These are phyloP conservation scores for Hartigia nigra DNA, from an alignment of 2,888 invertebrate species.

Conservation along the genomic window DNA sequence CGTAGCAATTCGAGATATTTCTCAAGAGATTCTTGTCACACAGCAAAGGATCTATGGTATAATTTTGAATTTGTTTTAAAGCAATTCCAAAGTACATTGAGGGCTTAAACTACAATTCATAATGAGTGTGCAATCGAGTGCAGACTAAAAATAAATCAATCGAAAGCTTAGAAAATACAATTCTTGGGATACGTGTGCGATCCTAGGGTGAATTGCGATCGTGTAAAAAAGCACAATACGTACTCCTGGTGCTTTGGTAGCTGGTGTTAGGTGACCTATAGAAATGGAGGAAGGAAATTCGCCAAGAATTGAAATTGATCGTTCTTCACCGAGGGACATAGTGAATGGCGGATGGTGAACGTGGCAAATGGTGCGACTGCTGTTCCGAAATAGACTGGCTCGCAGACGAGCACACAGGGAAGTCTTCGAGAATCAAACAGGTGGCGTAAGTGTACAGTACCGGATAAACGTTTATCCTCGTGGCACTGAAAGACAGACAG, in stretches of 20 bases:
- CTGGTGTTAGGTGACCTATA: background rate
- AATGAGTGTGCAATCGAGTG: background rate
- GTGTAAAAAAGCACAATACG: background rate
- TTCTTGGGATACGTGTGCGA: background rate
- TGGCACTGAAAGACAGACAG: conserved; percentile 17
- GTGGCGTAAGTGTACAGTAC: conserved; percentile 35
- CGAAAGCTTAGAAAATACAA: background rate
- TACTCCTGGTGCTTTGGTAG: background rate
- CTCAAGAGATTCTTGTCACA: background rate
- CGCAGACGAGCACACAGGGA: conserved; percentile 28
- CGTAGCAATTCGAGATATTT: background rate
- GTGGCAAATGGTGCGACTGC: conserved; percentile 17
- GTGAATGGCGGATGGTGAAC: conserved; percentile 3
- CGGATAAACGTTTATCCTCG: conserved; percentile 18
- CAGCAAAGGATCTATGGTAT: background rate
- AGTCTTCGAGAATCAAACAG: conserved; percentile 49
- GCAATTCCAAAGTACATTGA: background rate
- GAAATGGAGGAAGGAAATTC: conserved; percentile 38
- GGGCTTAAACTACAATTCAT: background rate
- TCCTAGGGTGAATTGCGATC: background rate
- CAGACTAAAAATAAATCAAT: background rate
- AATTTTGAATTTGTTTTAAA: background rate
- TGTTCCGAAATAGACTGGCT: conserved; percentile 46
- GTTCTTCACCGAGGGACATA: conserved; percentile 21
- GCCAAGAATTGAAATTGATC: conserved; percentile 38